These are phyloP conservation scores for Syncerus caffer DNA, from an alignment of 2,797 vertebrate species.

Conservation along the genomic window DNA sequence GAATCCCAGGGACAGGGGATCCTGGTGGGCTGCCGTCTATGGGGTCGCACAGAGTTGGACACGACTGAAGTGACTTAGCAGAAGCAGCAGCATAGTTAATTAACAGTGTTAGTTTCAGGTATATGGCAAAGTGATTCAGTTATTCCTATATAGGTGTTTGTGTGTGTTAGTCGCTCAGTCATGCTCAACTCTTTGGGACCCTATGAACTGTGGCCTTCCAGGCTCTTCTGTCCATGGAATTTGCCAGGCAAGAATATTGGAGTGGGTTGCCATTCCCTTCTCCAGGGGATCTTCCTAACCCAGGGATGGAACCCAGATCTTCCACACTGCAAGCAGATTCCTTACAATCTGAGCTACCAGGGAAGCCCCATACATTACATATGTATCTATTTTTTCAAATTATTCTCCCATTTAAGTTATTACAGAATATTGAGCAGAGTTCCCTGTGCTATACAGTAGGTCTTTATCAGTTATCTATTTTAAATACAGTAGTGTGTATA, in stretches of 20 bases:
- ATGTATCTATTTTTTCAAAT: not conserved
- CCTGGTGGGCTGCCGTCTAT: no score
- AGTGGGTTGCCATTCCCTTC: not conserved
- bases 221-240: not conserved
- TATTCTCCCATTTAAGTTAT: not conserved
- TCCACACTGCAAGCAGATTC: not conserved
- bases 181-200: not conserved
- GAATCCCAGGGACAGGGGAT: no score
- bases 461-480: not conserved
- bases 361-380: not conserved
- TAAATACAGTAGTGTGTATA: not conserved
- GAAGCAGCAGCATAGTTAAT: not conserved
- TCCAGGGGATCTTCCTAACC: not conserved
- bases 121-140: not conserved
- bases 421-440: not conserved
- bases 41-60: no score
- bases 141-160: not conserved
- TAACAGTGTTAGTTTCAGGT: not conserved
- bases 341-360: not conserved
- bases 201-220: not conserved
- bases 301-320: not conserved
- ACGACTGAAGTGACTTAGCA: no score
- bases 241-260: not conserved
- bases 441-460: not conserved
- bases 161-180: not conserved